A percentile compares a stretch with the other conserved stretches of the same genome.
Conservation (phyloP, 2,888 invertebrate species). For the Ectobius pallidus region DNA sequence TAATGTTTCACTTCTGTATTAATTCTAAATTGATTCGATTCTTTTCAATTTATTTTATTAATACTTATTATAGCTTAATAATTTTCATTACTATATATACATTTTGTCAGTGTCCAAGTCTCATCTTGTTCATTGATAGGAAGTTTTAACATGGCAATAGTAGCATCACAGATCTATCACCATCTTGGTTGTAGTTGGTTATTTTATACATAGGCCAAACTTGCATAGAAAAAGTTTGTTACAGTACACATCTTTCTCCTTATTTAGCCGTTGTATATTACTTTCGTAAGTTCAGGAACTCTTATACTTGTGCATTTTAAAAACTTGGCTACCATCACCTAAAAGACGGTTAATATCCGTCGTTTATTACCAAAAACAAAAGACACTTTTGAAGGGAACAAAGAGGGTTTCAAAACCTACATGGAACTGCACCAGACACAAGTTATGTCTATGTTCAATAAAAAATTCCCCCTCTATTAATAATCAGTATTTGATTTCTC, state of each 20-base stretch:
- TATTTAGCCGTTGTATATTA: conserved; percentile 3
- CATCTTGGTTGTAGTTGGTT: neutral
- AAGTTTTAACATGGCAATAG: conserved; percentile 7
- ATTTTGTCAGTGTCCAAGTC: neutral
- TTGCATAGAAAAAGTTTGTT: conserved; percentile 11
- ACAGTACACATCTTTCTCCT: neutral
- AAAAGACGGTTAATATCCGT: neutral
- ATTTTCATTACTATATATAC: conserved; percentile 34
- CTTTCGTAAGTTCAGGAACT: conserved; percentile 30
- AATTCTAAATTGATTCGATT: conserved; percentile 37
- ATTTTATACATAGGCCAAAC: conserved; percentile 13
- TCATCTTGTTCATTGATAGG: neutral
- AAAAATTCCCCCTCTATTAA: no score
- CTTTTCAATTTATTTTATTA: conserved; percentile 56
- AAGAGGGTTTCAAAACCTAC: conserved; percentile 25
- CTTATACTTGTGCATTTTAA: conserved; percentile 21
- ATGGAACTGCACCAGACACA: neutral
- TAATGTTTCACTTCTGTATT: conserved; percentile 18
- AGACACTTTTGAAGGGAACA: conserved; percentile 38
- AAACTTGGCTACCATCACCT: conserved; percentile 5
- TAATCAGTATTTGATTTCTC: no score
- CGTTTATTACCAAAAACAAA: conserved; percentile 22
- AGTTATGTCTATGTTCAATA: no score
- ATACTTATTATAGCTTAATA: conserved; percentile 49
- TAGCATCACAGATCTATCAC: conserved; percentile 21